Evolutionary conservation across 2,797 vertebrate genomes (phyloP).

Genomic region (Hozukius guyotensis): DNA sequence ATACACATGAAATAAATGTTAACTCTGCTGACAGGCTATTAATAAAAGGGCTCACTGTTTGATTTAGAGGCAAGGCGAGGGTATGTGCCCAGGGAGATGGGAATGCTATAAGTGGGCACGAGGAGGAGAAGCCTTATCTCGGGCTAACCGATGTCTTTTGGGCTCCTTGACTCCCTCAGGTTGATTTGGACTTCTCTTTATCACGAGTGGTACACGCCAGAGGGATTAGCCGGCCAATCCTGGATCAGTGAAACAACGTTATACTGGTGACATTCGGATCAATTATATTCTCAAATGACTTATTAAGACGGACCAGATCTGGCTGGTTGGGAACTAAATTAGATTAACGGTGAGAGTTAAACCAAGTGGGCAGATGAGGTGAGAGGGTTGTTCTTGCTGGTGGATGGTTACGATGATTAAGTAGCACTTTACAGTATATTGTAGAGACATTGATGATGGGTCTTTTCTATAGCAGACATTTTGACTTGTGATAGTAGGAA

Average conservation of each 20-base stretch:
- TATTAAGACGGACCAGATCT: constrained; percentile 28
- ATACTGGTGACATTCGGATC: constrained; percentile 26
- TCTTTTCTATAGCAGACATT: not conserved
- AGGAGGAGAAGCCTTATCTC: constrained; percentile 58
- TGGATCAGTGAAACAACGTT: constrained; percentile 32
- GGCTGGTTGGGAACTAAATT: constrained; percentile 24
- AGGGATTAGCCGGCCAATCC: constrained; percentile 39
- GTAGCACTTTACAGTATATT: not conserved
- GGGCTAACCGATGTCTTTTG: constrained; percentile 57
- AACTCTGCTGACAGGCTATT: constrained; percentile 78
- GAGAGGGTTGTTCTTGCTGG: not conserved
- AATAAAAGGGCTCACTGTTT: constrained; percentile 74
- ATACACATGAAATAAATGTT: constrained; percentile 84
- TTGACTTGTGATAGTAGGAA: not conserved
- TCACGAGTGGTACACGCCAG: constrained; percentile 36
- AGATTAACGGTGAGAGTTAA: constrained; percentile 20
- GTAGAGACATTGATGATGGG: not conserved
- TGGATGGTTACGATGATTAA: not conserved
- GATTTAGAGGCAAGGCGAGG: constrained; percentile 72
- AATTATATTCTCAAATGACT: constrained; percentile 44
- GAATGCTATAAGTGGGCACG: constrained; percentile 27
- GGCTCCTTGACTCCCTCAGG: constrained; percentile 38
- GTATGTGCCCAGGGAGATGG: constrained; percentile 45
- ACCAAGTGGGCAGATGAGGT: not conserved
- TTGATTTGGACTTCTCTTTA: constrained; percentile 51